Conservation (phyloP, 2,888 invertebrate species). For the Meghimatium bilineatum region DNA sequence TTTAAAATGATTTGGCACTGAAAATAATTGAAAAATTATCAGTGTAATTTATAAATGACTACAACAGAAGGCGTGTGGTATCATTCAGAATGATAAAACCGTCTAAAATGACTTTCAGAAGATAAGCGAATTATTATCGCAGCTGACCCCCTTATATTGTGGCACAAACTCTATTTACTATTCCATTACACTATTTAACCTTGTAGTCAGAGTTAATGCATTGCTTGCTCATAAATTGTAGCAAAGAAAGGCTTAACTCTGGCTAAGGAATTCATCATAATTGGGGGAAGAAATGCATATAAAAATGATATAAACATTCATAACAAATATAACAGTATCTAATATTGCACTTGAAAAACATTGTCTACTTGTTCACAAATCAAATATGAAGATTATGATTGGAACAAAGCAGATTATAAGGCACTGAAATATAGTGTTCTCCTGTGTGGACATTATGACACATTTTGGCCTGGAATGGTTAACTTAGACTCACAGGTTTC, state of each 20-base stretch:
- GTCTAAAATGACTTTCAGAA: not conserved
- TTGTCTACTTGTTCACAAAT: slow-evolving; percentile 32
- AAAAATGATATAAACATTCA: slow-evolving; percentile 27
- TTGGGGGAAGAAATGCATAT: not conserved
- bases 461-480: too few species aligned
- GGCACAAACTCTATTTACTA: not conserved
- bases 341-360: slow-evolving; percentile 36
- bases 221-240: not conserved
- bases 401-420: not conserved
- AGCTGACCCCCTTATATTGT: not conserved
- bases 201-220: not conserved
- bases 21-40: too few species aligned
- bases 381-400: not conserved
- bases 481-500: too few species aligned
- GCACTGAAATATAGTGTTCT: not conserved
- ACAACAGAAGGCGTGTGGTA: too few species aligned
- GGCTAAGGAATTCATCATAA: slow-evolving; percentile 1
- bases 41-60: not conserved
- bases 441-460: too few species aligned
- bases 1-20: too few species aligned
- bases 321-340: slow-evolving; percentile 21
- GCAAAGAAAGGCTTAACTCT: not conserved
- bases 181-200: not conserved
- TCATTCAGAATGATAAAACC: not conserved
- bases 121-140: not conserved